phyloP scores from a whole-genome alignment of 2,797 vertebrate species.

The Gymnothorax javanicus region DNA sequence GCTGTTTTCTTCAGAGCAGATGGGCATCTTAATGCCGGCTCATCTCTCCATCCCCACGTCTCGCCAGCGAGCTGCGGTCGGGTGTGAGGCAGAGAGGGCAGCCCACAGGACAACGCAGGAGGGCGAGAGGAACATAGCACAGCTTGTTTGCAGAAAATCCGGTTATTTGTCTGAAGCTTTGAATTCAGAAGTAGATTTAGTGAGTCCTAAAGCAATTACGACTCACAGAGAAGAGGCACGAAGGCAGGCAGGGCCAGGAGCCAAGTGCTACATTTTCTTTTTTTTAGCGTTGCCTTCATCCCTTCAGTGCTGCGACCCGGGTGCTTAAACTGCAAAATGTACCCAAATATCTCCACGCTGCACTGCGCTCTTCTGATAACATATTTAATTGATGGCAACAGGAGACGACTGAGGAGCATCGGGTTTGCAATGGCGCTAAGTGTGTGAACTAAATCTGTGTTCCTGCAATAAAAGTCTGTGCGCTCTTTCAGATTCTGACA shows the following conservation, averaged over 20 bases:
- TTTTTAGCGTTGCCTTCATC: constrained; percentile 44
- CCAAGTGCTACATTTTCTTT: constrained; percentile 70
- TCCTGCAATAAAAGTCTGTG: not conserved
- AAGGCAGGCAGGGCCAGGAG: constrained; percentile 60
- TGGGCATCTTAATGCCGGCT: constrained; percentile 66
- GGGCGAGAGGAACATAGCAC: constrained; percentile 80
- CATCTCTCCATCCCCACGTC: constrained; percentile 53
- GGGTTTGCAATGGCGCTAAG: not conserved
- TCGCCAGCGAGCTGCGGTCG: constrained; percentile 64
- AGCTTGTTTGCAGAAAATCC: constrained; percentile 86
- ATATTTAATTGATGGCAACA: constrained; percentile 13
- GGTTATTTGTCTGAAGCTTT: constrained; percentile 85
- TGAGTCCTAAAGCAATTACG: constrained; percentile 84
- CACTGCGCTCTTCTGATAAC: constrained; percentile 2
- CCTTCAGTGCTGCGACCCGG: constrained; percentile 32
- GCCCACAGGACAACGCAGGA: constrained; percentile 75
- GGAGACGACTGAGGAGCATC: not conserved
- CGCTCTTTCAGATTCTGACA: not conserved
- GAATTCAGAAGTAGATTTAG: constrained; percentile 81
- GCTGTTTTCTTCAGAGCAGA: constrained; percentile 66
- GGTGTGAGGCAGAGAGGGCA: constrained; percentile 68
- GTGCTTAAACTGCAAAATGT: constrained; percentile 30
- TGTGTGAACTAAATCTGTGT: constrained; percentile 10
- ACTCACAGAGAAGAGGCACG: constrained; percentile 65
- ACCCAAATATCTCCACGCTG: constrained; percentile 19